Evolutionary conservation across 2,797 vertebrate genomes (phyloP).

Genomic region (Smutsia temminckii): DNA sequence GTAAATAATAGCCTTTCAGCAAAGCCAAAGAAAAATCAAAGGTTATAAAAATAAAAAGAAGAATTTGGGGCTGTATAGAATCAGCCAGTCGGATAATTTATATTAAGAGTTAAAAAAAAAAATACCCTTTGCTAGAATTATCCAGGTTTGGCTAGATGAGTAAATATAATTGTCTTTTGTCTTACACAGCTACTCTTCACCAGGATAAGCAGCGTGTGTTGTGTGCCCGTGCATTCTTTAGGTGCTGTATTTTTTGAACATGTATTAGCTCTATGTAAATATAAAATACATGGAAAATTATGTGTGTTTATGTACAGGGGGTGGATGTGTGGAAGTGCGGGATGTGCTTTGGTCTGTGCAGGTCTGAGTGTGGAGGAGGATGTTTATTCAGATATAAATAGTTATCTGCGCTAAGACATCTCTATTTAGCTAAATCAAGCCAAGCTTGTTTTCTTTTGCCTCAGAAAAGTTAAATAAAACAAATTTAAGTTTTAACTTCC

Average conservation of each 20-base stretch:
- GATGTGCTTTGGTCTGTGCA: background rate
- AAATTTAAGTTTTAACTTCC: background rate
- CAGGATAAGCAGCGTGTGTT: background rate
- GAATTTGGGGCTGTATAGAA: background rate
- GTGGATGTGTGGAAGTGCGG: background rate
- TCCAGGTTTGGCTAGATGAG: background rate
- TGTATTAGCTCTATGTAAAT: background rate
- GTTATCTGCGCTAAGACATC: background rate
- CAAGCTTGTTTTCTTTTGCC: conserved; percentile 15
- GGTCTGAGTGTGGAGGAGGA: background rate
- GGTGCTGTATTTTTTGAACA: background rate
- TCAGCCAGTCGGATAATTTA: conserved; percentile 9
- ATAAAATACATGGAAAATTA: background rate
- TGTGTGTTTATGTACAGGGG: background rate
- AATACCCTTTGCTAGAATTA: background rate
- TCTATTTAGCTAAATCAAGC: background rate
- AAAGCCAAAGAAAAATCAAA: conserved; percentile 16
- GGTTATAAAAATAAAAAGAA: background rate
- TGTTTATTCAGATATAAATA: conserved; percentile 50
- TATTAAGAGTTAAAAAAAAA: background rate
- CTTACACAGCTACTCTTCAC: background rate
- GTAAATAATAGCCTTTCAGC: background rate
- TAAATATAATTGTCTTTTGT: background rate
- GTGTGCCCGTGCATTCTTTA: accelerated
- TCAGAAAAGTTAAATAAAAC: conserved; percentile 26